Percentiles rank a stretch among this genome's conserved stretches.
These are phyloP conservation scores for Drosophila kepulauana DNA, from an alignment of 1,140 invertebrate species.

Conservation along the genomic window DNA sequence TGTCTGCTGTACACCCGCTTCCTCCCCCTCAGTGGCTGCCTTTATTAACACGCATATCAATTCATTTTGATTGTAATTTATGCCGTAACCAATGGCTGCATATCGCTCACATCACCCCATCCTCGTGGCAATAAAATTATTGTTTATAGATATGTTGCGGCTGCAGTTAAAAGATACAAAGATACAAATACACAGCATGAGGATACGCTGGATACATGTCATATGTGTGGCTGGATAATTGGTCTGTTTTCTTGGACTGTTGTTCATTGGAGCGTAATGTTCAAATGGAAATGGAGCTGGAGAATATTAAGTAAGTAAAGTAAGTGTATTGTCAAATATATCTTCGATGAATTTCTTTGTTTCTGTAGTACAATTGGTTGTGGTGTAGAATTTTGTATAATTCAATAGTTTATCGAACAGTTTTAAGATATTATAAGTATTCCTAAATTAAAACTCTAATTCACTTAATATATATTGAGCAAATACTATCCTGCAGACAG, in stretches of 20 bases:
- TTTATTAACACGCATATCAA: constrained; percentile 83
- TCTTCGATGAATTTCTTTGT: not conserved
- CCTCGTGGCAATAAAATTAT: constrained; percentile 71
- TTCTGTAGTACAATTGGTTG: no score
- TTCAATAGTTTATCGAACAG: no score
- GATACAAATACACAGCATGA: constrained; percentile 23
- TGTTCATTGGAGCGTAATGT: constrained; percentile 57
- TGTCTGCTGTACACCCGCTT: constrained; percentile 13
- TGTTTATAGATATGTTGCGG: constrained; percentile 78
- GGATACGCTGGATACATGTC: constrained; percentile 45
- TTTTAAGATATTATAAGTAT: no score
- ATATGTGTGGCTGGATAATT: constrained; percentile 55
- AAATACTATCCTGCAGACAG: no score
- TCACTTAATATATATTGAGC: no score
- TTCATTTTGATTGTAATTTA: constrained; percentile 83
- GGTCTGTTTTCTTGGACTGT: constrained; percentile 47
- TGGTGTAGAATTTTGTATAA: no score
- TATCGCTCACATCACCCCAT: constrained; percentile 72
- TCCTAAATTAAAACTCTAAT: no score
- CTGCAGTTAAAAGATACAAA: constrained; percentile 70
- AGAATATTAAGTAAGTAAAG: not conserved
- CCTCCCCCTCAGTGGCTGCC: constrained; percentile 8
- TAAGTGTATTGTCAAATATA: not conserved
- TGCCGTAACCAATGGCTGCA: constrained; percentile 79
- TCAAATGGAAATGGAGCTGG: constrained; percentile 36